phyloP scores from a whole-genome alignment of 35 echinoderm and acorn worm genomes.

The Stichopus chloronotus region DNA sequence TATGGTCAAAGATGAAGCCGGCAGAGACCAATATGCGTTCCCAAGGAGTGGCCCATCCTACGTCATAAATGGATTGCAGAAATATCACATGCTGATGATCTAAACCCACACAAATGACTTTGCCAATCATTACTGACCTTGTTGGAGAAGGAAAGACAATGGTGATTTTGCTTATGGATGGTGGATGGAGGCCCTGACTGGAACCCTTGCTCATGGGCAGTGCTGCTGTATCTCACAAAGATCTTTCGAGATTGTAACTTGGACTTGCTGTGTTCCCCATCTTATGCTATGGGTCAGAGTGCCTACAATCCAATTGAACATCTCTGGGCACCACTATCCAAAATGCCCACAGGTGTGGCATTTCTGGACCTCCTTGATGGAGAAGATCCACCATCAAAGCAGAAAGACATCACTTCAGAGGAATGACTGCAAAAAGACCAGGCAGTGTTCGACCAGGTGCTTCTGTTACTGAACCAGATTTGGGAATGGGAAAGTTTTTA shows the following conservation, averaged over 20 bases:
- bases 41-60: slow-evolving; percentile 29
- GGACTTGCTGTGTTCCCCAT: slow-evolving; percentile 18
- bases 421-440: not conserved
- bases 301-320: slow-evolving; percentile 46
- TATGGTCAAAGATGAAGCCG: slow-evolving; percentile 36
- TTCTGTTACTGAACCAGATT: not conserved
- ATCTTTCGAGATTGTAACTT: not conserved
- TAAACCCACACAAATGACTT: slow-evolving; percentile 53
- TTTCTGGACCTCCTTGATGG: slow-evolving; percentile 14
- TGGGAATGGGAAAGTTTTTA: not conserved
- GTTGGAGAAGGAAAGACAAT: slow-evolving; percentile 26
- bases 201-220: slow-evolving; percentile 42
- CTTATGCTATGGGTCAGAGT: slow-evolving; percentile 49
- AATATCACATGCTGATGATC: slow-evolving; percentile 28
- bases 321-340: slow-evolving; percentile 38
- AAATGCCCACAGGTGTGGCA: slow-evolving; percentile 24
- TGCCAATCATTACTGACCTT: not conserved
- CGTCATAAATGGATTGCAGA: slow-evolving; percentile 25
- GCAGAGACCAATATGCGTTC: not conserved
- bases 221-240: slow-evolving; percentile 6
- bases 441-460: not conserved
- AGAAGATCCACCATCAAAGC: not conserved
- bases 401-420: not conserved
- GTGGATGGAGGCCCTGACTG: slow-evolving; percentile 63
- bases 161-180: slow-evolving; percentile 1